phyloP scores from a whole-genome alignment of 2,797 vertebrate genomes.

The Chelmon rostratus region DNA sequence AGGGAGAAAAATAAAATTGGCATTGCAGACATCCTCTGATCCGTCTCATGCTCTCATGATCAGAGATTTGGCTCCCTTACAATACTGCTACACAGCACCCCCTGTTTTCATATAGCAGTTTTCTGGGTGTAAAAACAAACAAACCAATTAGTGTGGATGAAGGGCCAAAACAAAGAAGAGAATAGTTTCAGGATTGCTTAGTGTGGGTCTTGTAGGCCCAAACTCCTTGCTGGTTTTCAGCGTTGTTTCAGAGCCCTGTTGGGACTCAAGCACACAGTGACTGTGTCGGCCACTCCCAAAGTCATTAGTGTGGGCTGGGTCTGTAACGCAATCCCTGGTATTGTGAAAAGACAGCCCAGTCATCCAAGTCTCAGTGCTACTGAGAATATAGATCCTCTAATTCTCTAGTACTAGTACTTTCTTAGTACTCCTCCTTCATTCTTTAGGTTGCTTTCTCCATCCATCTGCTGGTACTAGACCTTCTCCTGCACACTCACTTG shows the following conservation, averaged over 20 bases:
- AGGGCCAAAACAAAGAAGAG: background rate
- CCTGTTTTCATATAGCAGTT: background rate
- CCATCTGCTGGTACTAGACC: background rate
- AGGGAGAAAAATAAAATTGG: background rate
- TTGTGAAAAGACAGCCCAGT: slow-evolving; percentile 50
- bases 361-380: slow-evolving; percentile 29
- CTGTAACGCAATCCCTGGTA: slow-evolving; percentile 54
- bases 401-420: slow-evolving; percentile 13
- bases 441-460: slow-evolving; percentile 5
- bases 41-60: background rate
- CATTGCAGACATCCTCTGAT: background rate
- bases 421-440: background rate
- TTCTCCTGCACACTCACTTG: background rate
- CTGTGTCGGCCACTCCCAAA: slow-evolving; percentile 52
- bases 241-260: slow-evolving; percentile 42
- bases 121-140: background rate
- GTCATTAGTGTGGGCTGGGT: slow-evolving; percentile 35
- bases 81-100: background rate
- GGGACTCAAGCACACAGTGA: slow-evolving; percentile 20
- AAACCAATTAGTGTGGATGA: background rate
- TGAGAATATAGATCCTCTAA: slow-evolving; percentile 36
- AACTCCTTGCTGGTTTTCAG: background rate
- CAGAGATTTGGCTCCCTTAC: background rate
- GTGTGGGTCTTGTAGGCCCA: background rate
- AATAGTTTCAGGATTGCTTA: background rate